Base-by-base conservation (phyloP, 2,797 vertebrate species). In the Leucoraja ocellata region DNA sequence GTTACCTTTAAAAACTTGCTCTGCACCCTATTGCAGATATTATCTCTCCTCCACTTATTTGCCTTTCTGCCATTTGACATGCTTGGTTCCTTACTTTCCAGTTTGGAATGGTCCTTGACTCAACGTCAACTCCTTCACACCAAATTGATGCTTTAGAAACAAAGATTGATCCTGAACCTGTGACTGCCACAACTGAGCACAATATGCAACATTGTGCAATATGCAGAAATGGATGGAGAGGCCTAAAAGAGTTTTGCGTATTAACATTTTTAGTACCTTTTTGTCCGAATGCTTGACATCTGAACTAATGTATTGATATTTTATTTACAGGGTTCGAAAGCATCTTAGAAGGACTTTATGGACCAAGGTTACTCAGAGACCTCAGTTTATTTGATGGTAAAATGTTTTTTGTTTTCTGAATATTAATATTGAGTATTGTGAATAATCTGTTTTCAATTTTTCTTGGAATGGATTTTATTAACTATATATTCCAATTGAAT, bases 301-400 rank as follows among this genome's bases (percentile, higher is more conserved):
- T 79, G 73, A 78, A 28, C 80, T 86, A 39, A 93, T 21, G 10
- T 65, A 32, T 68, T 39, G 86, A 93, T 93, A 39, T 78, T 95
- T 95, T 95, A 93, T 94, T 95, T 96, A 93, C 96, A 99, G 99
- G 99, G 95, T 99, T 99, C 97, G 99, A 99, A 97, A 99, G 98
- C 96, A 99, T 99, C 96, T 97, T 99, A 97, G 98, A 99, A 97
- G 98, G 98, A 96, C 98, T 99, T 96, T 99, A 98, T 98, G 99
- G 99, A 96, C 97, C 98, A 95, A 96, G 98, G 96, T 97, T 99
- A 96, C 96, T 98, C 96, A 98, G 97, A 97, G 98, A 99, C 97
- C 98, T 99, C 96, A 98, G 97, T 96, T 98, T 99, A 97, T 99
- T 99, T 97, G 98, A 98, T 97, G 98, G 99, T 99, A 94, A 94